Conservation (phyloP, 2,888 invertebrate genomes). For the Microctonus hyperodae region DNA sequence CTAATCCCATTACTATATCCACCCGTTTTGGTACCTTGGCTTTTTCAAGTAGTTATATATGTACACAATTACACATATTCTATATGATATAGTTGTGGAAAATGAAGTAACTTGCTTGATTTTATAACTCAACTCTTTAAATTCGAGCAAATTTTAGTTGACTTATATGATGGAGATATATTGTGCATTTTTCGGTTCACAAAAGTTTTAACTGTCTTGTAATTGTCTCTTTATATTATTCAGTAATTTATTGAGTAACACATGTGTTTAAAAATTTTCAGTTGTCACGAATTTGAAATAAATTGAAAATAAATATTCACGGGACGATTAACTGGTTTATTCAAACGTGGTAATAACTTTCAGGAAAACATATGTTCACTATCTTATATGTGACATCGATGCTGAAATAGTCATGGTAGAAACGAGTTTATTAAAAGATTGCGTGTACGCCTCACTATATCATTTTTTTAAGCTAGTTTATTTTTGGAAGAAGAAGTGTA, state of each 20-base stretch:
- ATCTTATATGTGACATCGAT: neutral
- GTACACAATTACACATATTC: neutral
- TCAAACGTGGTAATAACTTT: conserved; percentile 16
- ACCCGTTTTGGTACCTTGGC: conserved; percentile 39
- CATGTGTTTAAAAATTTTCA: neutral
- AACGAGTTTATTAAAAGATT: conserved; percentile 32
- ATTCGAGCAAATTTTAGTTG: conserved; percentile 7
- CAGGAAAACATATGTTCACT: conserved; percentile 5
- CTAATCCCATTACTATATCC: conserved; percentile 45
- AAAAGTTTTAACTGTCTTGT: neutral
- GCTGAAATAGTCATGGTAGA: neutral
- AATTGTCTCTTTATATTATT: neutral
- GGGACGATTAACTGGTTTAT: conserved; percentile 16
- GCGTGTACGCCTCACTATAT: neutral
- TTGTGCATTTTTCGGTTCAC: neutral
- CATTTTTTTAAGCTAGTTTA: conserved; percentile 20
- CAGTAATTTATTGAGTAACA: neutral
- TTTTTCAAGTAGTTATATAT: conserved; percentile 12
- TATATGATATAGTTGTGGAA: neutral
- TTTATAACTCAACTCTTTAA: neutral
- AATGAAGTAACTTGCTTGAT: conserved; percentile 3
- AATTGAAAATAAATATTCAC: conserved; percentile 1
- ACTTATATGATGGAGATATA: neutral
- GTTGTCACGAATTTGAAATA: neutral
- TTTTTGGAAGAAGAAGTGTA: conserved; percentile 27